Evolutionary conservation across 2,888 invertebrate genomes (phyloP).

Genomic region (Cylindroiulus punctatus): DNA sequence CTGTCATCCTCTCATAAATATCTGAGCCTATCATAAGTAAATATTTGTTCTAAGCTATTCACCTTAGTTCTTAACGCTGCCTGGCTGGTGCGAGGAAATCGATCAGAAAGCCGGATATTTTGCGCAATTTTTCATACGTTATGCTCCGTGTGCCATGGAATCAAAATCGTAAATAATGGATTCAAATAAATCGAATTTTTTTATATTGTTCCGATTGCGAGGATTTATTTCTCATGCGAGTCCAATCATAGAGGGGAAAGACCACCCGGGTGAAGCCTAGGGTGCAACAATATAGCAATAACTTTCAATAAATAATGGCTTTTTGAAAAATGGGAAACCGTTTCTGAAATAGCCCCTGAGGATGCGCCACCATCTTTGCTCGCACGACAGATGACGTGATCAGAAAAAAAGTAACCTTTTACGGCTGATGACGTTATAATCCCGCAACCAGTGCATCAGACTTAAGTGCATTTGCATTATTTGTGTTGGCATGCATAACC

Average conservation of each 20-base stretch:
- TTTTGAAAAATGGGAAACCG: conserved; percentile 35
- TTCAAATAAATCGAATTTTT: conserved; percentile 42
- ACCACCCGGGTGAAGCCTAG: conserved; percentile 29
- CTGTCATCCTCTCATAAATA: background rate
- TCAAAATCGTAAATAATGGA: conserved; percentile 42
- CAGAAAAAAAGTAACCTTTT: background rate
- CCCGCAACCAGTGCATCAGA: too few relatives aligned
- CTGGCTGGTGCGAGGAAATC: background rate
- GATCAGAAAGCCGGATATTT: conserved; percentile 22
- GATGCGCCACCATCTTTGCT: background rate
- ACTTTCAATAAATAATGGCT: conserved; percentile 42
- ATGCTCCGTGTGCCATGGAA: background rate
- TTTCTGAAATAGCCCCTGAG: conserved; percentile 34
- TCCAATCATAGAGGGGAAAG: conserved; percentile 26
- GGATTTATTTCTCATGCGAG: conserved; percentile 31
- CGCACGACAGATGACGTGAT: background rate
- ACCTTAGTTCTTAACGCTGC: background rate
- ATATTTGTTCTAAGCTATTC: conserved; percentile 30
- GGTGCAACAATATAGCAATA: conserved; percentile 33
- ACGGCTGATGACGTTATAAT: background rate
- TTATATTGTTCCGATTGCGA: conserved; percentile 33
- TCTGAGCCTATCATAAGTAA: background rate
- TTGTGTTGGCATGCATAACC: too few relatives aligned
- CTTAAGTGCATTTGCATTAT: too few relatives aligned
- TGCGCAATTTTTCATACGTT: conserved; percentile 34